phyloP scores from a whole-genome alignment of 2,113 vertebrate species.

The Parus major region DNA sequence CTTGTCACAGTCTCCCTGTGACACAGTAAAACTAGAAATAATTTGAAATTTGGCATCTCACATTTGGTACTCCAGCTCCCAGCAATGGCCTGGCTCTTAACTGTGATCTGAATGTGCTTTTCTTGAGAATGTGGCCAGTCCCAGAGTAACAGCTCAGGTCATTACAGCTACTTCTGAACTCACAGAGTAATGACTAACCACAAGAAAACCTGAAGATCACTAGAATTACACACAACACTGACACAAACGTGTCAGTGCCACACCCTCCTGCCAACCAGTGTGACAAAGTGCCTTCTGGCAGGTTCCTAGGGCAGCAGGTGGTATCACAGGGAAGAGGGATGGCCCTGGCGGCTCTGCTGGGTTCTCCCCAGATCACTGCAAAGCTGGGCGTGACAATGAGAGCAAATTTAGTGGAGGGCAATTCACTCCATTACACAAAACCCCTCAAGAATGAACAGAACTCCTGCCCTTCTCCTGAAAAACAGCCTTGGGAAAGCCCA shows the following conservation, averaged over 20 bases:
- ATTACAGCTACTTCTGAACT: not conserved
- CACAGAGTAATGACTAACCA: not conserved
- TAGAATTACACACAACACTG: accelerated
- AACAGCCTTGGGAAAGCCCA: not conserved
- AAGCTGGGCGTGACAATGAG: not conserved
- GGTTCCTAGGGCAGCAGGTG: not conserved
- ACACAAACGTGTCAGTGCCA: not conserved
- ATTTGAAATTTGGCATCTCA: not conserved
- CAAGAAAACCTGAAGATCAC: not conserved
- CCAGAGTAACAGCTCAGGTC: not conserved
- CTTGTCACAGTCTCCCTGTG: not conserved
- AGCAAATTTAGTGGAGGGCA: not conserved
- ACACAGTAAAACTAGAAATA: not conserved
- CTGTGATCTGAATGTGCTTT: not conserved
- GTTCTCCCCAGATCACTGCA: accelerated
- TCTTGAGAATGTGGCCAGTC: accelerated
- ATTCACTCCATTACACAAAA: accelerated
- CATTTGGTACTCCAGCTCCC: not conserved
- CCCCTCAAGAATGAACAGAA: not conserved
- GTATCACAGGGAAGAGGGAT: not conserved
- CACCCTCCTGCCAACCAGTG: not conserved
- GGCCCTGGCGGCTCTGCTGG: not conserved
- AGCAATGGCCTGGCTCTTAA: not conserved
- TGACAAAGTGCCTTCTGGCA: not conserved
- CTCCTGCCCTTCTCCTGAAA: accelerated